Evolutionary conservation across 2,888 invertebrate genomes (phyloP).

Genomic region (Ellobium chinense): DNA sequence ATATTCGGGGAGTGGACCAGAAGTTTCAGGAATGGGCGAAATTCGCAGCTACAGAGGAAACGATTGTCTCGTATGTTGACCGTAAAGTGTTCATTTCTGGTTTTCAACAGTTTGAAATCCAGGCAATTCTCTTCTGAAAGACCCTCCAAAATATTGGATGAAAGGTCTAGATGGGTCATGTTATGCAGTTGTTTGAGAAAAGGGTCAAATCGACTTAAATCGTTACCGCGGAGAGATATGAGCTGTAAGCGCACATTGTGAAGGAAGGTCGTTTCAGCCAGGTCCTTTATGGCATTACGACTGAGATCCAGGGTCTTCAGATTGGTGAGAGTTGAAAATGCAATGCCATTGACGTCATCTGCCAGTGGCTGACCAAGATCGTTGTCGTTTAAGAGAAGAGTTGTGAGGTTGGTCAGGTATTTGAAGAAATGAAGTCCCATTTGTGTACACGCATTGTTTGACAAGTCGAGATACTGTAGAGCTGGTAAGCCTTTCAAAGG

Average conservation of each 20-base stretch:
- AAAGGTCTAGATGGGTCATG: background rate
- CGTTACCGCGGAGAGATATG: background rate
- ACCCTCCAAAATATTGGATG: background rate
- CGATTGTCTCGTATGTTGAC: background rate
- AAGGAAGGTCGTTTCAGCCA: background rate
- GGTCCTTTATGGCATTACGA: background rate
- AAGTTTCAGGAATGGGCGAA: background rate
- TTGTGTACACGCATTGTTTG: background rate
- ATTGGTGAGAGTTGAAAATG: background rate
- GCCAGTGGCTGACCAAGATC: background rate
- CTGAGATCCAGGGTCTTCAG: background rate
- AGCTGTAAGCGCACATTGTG: background rate
- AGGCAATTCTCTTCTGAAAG: background rate
- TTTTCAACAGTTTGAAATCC: background rate
- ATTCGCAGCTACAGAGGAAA: background rate
- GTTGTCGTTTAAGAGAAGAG: background rate
- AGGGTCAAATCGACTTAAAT: background rate
- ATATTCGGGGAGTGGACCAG: background rate
- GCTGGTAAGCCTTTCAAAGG: background rate
- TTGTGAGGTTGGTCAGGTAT: background rate
- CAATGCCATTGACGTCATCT: background rate
- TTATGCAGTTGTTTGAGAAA: background rate
- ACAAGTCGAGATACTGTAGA: background rate
- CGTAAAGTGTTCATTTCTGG: background rate
- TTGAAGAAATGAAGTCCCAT: background rate